phyloP scores from a whole-genome alignment of 2,113 vertebrate genomes.

The Barbus barbus region DNA sequence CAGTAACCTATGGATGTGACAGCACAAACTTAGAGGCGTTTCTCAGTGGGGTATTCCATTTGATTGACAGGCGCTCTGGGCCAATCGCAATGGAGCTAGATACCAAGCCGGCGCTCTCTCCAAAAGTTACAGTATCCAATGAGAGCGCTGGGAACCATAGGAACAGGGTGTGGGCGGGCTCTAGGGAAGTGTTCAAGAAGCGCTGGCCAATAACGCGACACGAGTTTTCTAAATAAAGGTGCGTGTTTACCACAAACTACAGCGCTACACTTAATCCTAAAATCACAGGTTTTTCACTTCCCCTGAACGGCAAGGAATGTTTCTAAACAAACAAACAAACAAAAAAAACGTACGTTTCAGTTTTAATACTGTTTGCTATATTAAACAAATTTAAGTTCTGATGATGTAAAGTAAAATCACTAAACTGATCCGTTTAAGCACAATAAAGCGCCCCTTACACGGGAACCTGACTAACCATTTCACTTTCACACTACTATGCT shows the following conservation, averaged over 20 bases:
- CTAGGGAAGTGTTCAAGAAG: slow-evolving; percentile 44
- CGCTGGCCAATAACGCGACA: slow-evolving; percentile 72
- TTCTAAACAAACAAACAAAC: too few species aligned
- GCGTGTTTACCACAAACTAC: slow-evolving; percentile 82
- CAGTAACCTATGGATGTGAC: slow-evolving; percentile 72
- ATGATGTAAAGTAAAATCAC: background rate
- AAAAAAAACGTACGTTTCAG: background rate
- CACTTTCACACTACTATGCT: slow-evolving; percentile 15
- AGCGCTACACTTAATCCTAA: slow-evolving; percentile 58
- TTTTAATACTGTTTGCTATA: background rate
- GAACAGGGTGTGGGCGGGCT: slow-evolving; percentile 75
- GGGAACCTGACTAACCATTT: background rate
- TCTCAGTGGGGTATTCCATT: slow-evolving; percentile 60
- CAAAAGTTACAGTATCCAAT: slow-evolving; percentile 89
- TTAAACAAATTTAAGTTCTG: background rate
- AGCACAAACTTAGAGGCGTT: slow-evolving; percentile 57
- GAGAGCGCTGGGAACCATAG: slow-evolving; percentile 74
- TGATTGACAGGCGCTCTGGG: slow-evolving; percentile 57
- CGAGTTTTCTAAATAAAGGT: slow-evolving; percentile 62
- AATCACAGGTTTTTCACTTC: background rate
- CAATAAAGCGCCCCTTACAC: too few species aligned
- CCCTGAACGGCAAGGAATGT: background rate
- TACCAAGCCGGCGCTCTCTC: slow-evolving; percentile 68
- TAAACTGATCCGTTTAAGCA: background rate
- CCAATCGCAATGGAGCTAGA: slow-evolving; percentile 71